Conservation (phyloP, 2,113 vertebrate species). For the Corydoras maculifer region DNA sequence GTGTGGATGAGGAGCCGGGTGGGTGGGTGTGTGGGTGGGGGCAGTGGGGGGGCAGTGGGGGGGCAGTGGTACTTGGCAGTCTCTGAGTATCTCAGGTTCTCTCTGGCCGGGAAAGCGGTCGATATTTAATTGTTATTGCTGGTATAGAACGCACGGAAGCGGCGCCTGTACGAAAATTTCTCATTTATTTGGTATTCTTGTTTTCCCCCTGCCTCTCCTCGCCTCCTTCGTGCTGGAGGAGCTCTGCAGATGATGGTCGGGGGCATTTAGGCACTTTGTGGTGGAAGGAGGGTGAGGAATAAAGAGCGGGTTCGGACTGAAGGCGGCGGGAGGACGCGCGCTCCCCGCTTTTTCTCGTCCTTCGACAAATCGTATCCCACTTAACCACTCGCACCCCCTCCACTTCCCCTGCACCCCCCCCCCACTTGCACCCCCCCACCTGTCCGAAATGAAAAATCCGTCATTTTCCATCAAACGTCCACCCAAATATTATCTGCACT, state of each 20-base stretch:
- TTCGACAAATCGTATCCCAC: constrained; percentile 56
- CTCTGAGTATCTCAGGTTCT: constrained; percentile 79
- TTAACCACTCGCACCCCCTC: constrained; percentile 19
- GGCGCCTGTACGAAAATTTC: constrained; percentile 80
- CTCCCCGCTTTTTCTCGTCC: constrained; percentile 59
- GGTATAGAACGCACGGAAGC: constrained; percentile 80
- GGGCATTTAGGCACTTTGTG: constrained; percentile 48
- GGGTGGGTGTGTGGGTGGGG: background rate
- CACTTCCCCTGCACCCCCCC: constrained; percentile 29
- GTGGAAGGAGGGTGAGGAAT: constrained; percentile 42
- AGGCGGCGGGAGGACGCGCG: constrained; percentile 43
- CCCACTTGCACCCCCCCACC: constrained; percentile 54
- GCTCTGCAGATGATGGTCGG: constrained; percentile 41
- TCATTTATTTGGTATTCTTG: constrained; percentile 84
- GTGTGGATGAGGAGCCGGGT: constrained; percentile 49
- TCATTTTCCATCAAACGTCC: constrained; percentile 84
- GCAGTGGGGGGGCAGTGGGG: constrained; percentile 40
- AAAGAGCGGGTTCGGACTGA: constrained; percentile 43
- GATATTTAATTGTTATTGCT: constrained; percentile 91
- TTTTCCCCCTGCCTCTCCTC: constrained; percentile 57
- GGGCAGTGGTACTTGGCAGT: constrained; percentile 75
- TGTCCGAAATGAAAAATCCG: constrained; percentile 79
- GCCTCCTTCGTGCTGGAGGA: constrained; percentile 46
- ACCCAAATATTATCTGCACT: constrained; percentile 82
- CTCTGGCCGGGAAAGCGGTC: constrained; percentile 77